These are phyloP conservation scores for Drosophila navojoa DNA, from an alignment of 1,140 invertebrate species.

Conservation along the genomic window DNA sequence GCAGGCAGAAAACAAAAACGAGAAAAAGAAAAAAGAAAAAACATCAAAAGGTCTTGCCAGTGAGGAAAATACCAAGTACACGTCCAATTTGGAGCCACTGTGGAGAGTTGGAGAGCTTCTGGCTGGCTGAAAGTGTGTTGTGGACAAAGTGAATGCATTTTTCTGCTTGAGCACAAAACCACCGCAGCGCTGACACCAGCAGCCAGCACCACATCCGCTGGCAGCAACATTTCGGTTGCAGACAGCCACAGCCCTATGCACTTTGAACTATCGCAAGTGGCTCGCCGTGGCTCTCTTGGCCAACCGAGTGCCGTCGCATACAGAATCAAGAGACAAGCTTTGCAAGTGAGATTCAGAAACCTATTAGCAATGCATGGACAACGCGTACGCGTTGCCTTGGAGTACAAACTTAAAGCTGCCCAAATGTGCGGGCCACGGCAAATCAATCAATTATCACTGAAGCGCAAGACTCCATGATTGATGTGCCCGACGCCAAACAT, in stretches of 20 bases:
- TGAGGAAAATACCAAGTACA: slow-evolving; percentile 10
- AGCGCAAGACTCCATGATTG: slow-evolving; percentile 48
- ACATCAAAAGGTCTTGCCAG: slow-evolving; percentile 36
- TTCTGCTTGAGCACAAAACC: slow-evolving; percentile 36
- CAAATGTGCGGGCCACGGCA: slow-evolving; percentile 6
- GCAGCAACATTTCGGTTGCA: slow-evolving; percentile 18
- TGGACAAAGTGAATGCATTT: slow-evolving; percentile 41
- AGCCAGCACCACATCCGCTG: not conserved
- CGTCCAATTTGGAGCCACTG: slow-evolving; percentile 37
- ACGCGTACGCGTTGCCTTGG: not conserved
- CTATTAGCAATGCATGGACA: slow-evolving; percentile 25
- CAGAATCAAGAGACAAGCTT: slow-evolving; percentile 43
- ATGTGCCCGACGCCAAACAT: slow-evolving; percentile 52
- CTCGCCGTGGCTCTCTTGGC: slow-evolving; percentile 19
- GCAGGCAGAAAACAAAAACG: not conserved
- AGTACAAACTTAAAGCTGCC: not conserved
- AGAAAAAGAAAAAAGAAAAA: not conserved
- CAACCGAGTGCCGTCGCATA: slow-evolving; percentile 31
- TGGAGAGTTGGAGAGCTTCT: slow-evolving; percentile 7
- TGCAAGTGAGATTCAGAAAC: slow-evolving; percentile 3
- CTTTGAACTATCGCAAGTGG: slow-evolving; percentile 46
- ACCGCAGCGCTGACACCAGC: slow-evolving; percentile 11
- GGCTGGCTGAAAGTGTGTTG: slow-evolving; percentile 4
- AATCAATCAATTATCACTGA: slow-evolving; percentile 68
- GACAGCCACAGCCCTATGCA: slow-evolving; percentile 47